Percentiles rank a stretch among this genome's conserved stretches.
Conservation (phyloP, 2,113 vertebrate genomes). For the human (Homo sapiens) region DNA sequence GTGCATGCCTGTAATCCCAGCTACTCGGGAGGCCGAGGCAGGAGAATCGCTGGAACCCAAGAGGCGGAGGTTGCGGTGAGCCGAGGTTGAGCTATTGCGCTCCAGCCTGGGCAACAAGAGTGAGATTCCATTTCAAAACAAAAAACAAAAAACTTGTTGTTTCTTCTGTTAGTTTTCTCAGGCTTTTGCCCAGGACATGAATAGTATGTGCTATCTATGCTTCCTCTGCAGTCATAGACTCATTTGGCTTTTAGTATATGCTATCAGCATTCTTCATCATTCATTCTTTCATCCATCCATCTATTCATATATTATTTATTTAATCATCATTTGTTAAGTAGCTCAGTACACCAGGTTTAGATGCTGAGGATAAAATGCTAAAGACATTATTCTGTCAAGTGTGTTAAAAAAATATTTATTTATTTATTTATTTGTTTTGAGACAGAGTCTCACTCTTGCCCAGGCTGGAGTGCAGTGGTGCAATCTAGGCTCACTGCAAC, state of each 20-base stretch:
- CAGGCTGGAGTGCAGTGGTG: too few relatives aligned
- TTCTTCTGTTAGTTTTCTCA: background rate
- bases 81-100: fast-evolving
- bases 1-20: too few relatives aligned
- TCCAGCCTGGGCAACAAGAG: too few relatives aligned
- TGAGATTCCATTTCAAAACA: too few relatives aligned
- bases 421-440: too few relatives aligned
- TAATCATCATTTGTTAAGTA: background rate
- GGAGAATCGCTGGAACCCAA: too few relatives aligned
- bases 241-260: background rate
- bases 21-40: too few relatives aligned
- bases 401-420: too few relatives aligned
- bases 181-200: background rate
- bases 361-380: background rate
- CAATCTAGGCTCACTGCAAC: too few relatives aligned
- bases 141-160: background rate
- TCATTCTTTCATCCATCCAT: background rate
- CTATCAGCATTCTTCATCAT: background rate
- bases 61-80: too few relatives aligned
- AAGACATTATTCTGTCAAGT: background rate
- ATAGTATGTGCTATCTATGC: background rate
- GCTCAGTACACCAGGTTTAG: background rate
- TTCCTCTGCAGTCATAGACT: background rate
- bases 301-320: background rate
- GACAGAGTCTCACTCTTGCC: too few relatives aligned